A percentile compares a stretch with the other conserved stretches of the same genome.
phyloP scores from a whole-genome alignment of 2,888 invertebrate species.

The Toxonevra muliebris region DNA sequence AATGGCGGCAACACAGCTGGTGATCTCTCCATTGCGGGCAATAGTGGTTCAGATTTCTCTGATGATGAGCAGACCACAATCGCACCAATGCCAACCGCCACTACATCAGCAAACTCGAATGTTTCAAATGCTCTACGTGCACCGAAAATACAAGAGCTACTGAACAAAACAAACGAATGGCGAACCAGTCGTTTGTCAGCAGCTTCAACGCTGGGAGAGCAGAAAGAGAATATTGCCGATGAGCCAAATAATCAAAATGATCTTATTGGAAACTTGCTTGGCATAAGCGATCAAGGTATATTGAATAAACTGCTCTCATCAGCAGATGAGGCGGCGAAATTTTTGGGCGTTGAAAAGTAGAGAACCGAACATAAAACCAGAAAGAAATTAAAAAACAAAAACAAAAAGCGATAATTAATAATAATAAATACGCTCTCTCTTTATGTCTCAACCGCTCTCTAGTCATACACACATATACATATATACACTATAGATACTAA shows the following conservation, averaged over 20 bases:
- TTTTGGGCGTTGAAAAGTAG: constrained; percentile 81
- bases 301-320: constrained; percentile 86
- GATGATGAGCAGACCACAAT: constrained; percentile 60
- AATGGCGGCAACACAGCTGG: constrained; percentile 44
- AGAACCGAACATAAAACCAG: constrained; percentile 35
- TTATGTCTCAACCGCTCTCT: too few relatives aligned
- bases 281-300: constrained; percentile 84
- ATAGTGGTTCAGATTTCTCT: constrained; percentile 63
- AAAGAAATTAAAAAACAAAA: background rate
- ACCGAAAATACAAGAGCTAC: constrained; percentile 60
- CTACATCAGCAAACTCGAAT: background rate
- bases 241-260: constrained; percentile 65
- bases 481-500: background rate
- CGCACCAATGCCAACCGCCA: constrained; percentile 31
- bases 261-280: constrained; percentile 88
- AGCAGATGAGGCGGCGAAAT: constrained; percentile 86
- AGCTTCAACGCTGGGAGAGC: constrained; percentile 47
- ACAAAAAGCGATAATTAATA: too few relatives aligned
- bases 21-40: constrained; percentile 45
- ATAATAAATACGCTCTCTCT: too few relatives aligned
- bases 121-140: constrained; percentile 38
- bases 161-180: constrained; percentile 60
- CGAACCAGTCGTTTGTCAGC: constrained; percentile 49
- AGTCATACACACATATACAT: background rate
- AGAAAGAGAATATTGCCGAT: constrained; percentile 58